These are phyloP conservation scores for Congeria kusceri DNA, from an alignment of 2,888 invertebrate species.

Conservation along the genomic window DNA sequence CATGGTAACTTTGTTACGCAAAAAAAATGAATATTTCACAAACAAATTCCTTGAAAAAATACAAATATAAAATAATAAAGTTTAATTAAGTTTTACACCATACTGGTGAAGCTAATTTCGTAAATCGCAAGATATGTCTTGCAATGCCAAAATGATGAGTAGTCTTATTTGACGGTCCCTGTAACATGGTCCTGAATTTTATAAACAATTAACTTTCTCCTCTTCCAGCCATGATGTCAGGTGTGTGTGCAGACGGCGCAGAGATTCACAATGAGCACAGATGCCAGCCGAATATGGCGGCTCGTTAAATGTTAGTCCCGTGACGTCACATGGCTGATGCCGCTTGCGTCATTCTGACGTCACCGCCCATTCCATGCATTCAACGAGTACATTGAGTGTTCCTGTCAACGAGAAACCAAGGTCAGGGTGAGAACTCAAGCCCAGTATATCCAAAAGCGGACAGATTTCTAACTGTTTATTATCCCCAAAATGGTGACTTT, in stretches of 20 bases:
- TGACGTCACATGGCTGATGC: neutral
- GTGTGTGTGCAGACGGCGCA: no score
- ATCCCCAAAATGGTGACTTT: no score
- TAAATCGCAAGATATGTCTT: neutral
- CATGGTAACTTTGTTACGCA: constrained; percentile 6
- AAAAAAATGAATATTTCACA: no score
- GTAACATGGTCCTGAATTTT: constrained; percentile 2
- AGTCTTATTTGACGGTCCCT: neutral
- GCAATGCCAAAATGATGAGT: no score
- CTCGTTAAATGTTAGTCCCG: no score
- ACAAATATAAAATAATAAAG: neutral
- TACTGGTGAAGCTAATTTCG: neutral
- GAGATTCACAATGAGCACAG: no score
- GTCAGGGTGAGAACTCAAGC: constrained; percentile 63
- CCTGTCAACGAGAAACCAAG: constrained; percentile 70
- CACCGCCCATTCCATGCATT: constrained; percentile 67
- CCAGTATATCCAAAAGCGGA: constrained; percentile 43
- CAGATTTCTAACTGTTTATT: no score
- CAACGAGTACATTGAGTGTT: constrained; percentile 66
- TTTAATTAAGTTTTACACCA: constrained; percentile 3
- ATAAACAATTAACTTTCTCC: no score
- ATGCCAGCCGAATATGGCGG: no score
- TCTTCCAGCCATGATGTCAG: no score
- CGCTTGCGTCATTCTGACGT: constrained; percentile 35
- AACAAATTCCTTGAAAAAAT: neutral